phyloP scores from a whole-genome alignment of 2,797 vertebrate species.

The Diceros bicornis region DNA sequence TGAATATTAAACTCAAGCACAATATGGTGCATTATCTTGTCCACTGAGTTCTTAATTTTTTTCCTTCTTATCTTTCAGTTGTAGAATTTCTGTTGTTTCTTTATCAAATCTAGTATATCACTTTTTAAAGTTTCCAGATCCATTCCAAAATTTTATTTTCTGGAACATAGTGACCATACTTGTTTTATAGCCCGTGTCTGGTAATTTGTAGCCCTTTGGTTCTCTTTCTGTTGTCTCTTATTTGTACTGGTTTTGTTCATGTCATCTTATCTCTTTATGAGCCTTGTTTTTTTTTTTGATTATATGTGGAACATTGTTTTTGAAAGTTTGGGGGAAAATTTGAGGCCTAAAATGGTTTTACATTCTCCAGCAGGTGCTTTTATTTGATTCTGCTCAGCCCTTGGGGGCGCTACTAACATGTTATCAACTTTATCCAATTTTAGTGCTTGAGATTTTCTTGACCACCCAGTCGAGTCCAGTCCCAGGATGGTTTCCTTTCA shows the following conservation, averaged over 20 bases:
- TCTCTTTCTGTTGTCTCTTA: not conserved
- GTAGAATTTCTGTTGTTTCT: not conserved
- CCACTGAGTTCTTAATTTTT: not conserved
- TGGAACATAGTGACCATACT: not conserved
- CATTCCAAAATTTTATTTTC: not conserved
- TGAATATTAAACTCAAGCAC: not conserved
- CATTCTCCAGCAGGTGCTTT: not conserved
- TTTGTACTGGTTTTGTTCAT: not conserved
- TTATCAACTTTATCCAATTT: not conserved
- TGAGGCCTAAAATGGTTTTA: not conserved
- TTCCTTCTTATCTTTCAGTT: not conserved
- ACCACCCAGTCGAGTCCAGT: not conserved
- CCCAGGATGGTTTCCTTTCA: not conserved
- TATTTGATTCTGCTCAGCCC: not conserved
- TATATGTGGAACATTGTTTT: not conserved
- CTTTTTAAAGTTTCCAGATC: not conserved
- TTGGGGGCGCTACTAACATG: not conserved
- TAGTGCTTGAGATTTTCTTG: conserved; percentile 11
- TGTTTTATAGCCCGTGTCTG: not conserved
- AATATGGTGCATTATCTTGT: not conserved
- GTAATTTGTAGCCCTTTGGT: not conserved
- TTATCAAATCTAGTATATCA: not conserved
- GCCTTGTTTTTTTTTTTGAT: not conserved
- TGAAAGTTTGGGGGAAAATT: conserved; percentile 10
- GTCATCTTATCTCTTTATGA: not conserved